Evolutionary conservation across 2,888 invertebrate genomes (phyloP).

Genomic region (Archips crataeganus): DNA sequence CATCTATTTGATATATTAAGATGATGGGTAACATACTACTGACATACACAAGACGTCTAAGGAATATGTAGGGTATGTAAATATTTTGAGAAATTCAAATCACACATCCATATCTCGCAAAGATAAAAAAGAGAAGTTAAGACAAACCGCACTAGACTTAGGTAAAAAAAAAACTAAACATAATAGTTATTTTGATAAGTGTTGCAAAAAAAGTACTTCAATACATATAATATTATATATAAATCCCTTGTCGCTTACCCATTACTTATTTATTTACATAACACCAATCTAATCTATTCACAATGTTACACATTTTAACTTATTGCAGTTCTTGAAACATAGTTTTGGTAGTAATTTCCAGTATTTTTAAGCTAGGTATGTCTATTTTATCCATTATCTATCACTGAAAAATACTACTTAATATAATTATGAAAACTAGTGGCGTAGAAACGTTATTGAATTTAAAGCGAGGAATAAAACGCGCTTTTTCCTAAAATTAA

Average conservation of each 20-base stretch:
- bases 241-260: slow-evolving; percentile 14
- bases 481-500: background rate
- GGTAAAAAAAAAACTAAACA: background rate
- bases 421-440: background rate
- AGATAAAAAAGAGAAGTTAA: background rate
- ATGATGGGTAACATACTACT: slow-evolving; percentile 1
- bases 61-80: background rate
- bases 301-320: slow-evolving; percentile 11
- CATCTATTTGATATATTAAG: background rate
- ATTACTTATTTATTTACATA: slow-evolving; percentile 14
- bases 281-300: slow-evolving; percentile 20
- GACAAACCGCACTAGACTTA: background rate
- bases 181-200: background rate
- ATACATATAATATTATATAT: background rate
- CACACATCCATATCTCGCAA: background rate
- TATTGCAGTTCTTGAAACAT: slow-evolving; percentile 3
- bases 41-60: background rate
- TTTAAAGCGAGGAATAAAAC: background rate
- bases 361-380: background rate
- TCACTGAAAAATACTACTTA: background rate
- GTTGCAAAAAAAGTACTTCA: background rate
- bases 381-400: background rate
- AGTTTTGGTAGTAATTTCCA: slow-evolving; percentile 2
- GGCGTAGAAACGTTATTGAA: background rate
- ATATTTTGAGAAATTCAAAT: background rate